Base-by-base conservation (phyloP, 2,888 invertebrate species). In the Gandaritis pyraliata region DNA sequence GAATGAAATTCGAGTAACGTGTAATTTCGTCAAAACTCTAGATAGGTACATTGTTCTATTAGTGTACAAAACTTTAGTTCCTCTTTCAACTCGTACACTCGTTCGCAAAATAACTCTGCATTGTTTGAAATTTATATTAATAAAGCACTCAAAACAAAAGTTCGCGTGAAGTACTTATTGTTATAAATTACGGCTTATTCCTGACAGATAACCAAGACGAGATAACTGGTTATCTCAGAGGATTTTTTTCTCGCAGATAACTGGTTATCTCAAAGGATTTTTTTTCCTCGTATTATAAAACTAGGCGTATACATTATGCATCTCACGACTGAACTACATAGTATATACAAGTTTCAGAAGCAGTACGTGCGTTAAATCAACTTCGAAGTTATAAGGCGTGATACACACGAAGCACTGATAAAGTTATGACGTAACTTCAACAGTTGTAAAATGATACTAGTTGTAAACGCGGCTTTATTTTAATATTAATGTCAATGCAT, bases 251-350 rank as follows among this genome's bases (percentile, higher is more conserved):
- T n/a, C n/a, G n/a, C n/a, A n/a, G n/a, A n/a, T n/a, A n/a, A n/a
- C n/a, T n/a, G n/a, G n/a, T n/a, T n/a, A n/a, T n/a, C n/a, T n/a
- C n/a, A n/a, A n/a, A n/a, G n/a, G n/a, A n/a, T n/a, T n/a, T n/a
- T n/a, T n/a, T n/a, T n/a, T n/a, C n/a, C n/a, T n/a, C n/a, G n/a
- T 47, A 64, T 58, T 46, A 55, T 47, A 63, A 53, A 58, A 66
- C 39, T 15, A 45, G 30, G 11, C 29, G 51, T 46, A 46, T 47
- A 46, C 64, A 65, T 65, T 68, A 67, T 64, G 60, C 66, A 67
- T 65, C 62, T 59, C 66, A 65, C 67, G 65, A 50, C 58, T 46
- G 49, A 50, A 55, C 62, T 38, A 68, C 67, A 65, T 52, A 68
- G 66, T 66, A 41, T 64, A 33, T 51, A 38, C 53, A 51, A 66